phyloP scores from a whole-genome alignment of 2,113 vertebrate species.

The Xenus cinereus region DNA sequence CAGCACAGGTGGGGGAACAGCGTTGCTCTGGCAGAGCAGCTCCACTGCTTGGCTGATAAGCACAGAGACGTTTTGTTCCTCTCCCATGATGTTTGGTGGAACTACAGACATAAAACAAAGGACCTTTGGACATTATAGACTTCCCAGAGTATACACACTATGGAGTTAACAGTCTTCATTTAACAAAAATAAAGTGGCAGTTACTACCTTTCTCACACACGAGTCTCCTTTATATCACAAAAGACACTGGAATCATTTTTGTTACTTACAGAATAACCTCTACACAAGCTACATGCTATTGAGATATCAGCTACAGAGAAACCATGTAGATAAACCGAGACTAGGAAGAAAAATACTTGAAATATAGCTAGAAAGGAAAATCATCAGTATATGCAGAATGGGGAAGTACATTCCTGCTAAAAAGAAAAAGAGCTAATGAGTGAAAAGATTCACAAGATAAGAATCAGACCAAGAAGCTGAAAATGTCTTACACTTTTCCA shows the following conservation, averaged over 20 bases:
- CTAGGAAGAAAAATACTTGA: background rate
- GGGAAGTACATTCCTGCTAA: background rate
- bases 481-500: background rate
- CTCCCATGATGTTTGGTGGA: slow-evolving; percentile 92
- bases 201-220: background rate
- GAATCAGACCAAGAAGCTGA: background rate
- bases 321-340: background rate
- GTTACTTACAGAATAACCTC: background rate
- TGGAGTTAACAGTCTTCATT: background rate
- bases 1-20: slow-evolving; percentile 84
- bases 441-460: background rate
- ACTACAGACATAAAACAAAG: slow-evolving; percentile 72
- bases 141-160: background rate
- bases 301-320: background rate
- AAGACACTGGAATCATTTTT: background rate
- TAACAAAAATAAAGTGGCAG: background rate
- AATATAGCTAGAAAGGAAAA: background rate
- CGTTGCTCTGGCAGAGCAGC: slow-evolving; percentile 85
- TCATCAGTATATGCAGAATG: background rate
- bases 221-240: background rate
- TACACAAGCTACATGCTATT: background rate
- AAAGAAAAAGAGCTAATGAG: background rate
- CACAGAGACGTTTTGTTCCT: slow-evolving; percentile 89
- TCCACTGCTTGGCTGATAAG: slow-evolving; percentile 79
- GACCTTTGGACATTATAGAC: background rate